Evolutionary conservation across 2,797 vertebrate genomes (phyloP).

Genomic region (Streptopelia turtur): DNA sequence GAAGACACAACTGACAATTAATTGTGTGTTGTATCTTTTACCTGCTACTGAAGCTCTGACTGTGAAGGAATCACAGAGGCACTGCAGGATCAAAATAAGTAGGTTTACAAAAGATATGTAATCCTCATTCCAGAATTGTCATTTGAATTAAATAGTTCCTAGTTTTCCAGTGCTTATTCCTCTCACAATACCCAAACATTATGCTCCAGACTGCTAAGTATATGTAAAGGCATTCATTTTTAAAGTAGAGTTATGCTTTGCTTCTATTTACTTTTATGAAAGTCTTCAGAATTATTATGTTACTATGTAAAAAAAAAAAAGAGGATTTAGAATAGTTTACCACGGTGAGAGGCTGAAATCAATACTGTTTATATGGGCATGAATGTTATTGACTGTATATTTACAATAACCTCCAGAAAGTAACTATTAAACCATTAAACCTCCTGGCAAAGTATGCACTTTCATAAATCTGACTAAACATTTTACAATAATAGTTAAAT

Average conservation of each 20-base stretch:
- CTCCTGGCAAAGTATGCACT: conserved; percentile 5
- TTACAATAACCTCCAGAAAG: conserved; percentile 52
- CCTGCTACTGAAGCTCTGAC: not conserved
- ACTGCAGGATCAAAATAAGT: not conserved
- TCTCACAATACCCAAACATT: not conserved
- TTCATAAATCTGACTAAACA: conserved; percentile 58
- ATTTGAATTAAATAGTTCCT: not conserved
- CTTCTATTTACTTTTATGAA: conserved; percentile 28
- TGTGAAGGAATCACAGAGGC: not conserved
- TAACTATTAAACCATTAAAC: conserved; percentile 54
- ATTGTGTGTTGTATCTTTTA: not conserved
- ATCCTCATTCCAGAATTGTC: not conserved
- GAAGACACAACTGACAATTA: not conserved
- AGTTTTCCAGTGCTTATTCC: not conserved
- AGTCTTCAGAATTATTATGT: conserved; percentile 11
- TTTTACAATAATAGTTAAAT: conserved; percentile 42
- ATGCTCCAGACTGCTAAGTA: not conserved
- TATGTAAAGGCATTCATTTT: not conserved
- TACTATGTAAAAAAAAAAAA: not conserved
- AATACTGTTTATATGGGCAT: conserved; percentile 32
- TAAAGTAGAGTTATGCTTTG: not conserved
- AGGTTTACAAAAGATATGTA: not conserved
- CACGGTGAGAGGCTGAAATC: conserved; percentile 24
- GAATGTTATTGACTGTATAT: conserved; percentile 14
- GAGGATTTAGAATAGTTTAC: conserved; percentile 33